Percentiles rank a stretch among this genome's conserved stretches.
Evolutionary conservation across 2,888 invertebrate genomes (phyloP).

Genomic region (Eupithecia vulgata): DNA sequence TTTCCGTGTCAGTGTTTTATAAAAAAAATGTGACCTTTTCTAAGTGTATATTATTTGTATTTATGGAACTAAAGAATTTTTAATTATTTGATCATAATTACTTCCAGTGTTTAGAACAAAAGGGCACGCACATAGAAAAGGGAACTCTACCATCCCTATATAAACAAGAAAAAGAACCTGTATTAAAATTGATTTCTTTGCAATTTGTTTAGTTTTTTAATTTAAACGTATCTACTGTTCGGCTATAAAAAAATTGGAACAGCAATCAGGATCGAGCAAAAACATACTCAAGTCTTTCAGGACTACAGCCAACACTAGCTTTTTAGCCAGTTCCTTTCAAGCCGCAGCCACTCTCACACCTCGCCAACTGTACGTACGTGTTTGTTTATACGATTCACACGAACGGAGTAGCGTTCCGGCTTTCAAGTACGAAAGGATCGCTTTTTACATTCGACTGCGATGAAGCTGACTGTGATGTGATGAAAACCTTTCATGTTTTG

Average conservation of each 20-base stretch:
- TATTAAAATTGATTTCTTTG: too few relatives aligned
- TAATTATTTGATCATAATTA: too few relatives aligned
- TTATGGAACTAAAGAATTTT: too few relatives aligned
- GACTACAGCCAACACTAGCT: slow-evolving; percentile 45
- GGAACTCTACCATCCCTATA: background rate
- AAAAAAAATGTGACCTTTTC: too few relatives aligned
- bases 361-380: slow-evolving; percentile 54
- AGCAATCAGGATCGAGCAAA: background rate
- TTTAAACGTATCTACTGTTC: too few relatives aligned
- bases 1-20: too few relatives aligned
- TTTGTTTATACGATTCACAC: slow-evolving; percentile 76
- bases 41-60: too few relatives aligned
- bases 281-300: background rate
- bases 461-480: slow-evolving; percentile 32
- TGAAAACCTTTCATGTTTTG: slow-evolving; percentile 16
- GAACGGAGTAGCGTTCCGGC: slow-evolving; percentile 62
- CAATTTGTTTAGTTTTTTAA: too few relatives aligned
- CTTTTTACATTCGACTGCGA: slow-evolving; percentile 59
- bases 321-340: slow-evolving; percentile 64
- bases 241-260: background rate
- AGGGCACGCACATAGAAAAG: background rate
- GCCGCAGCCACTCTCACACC: slow-evolving; percentile 59
- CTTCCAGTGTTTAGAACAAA: background rate
- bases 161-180: background rate
- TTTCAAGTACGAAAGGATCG: slow-evolving; percentile 66